Base-by-base conservation (phyloP, 23 tunicate genomes). In the Halocynthia roretzi region DNA sequence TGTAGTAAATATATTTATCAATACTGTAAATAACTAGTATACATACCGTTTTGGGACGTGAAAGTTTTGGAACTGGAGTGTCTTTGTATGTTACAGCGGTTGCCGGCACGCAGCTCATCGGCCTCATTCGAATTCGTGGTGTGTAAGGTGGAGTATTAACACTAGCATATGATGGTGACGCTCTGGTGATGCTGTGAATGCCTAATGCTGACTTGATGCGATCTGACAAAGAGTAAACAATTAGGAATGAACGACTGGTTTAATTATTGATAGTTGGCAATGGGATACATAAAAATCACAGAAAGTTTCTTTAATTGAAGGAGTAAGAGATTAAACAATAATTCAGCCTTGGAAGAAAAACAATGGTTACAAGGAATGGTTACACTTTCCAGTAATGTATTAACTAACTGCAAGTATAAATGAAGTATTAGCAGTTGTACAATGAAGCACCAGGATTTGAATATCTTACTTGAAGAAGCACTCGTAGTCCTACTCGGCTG, bases 11-110 rank as follows among this genome's bases (percentile, higher is more conserved):
- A 1, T n/a, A 60, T n/a, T 60, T 15, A 60, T 15, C 17, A 15
- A 60, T 60, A 15, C 17, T 15, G n/a, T 60, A 48, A 71, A 10
- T 0, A 55, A 56, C 23, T n/a, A 14, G 10, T 10, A 9, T 40
- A 20, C 76, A 14, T 67, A 88, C 94, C 56, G 94, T 88, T 74
- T 88, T 85, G 8, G 94, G 94, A 62, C 94, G 70, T 60, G 78
- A 78, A 9, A 65, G 17, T 22, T 54, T 86, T 6, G 92, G 92
- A 54, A 87, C 18, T 40, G 71, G 76, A 15, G 77, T 64, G 6
- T 82, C 86, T 5, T 53, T 23, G 23, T 68, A 73, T 44, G 57
- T 19, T 48, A 50, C 40, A 15, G 68, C 52, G 21, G 52, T 18
- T 6, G 80, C 71, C 21, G 81, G 82, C 14, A 76, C 85, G 77